Evolutionary conservation across 1,140 invertebrate species (phyloP).

Genomic region (Drosophila albomicans): DNA sequence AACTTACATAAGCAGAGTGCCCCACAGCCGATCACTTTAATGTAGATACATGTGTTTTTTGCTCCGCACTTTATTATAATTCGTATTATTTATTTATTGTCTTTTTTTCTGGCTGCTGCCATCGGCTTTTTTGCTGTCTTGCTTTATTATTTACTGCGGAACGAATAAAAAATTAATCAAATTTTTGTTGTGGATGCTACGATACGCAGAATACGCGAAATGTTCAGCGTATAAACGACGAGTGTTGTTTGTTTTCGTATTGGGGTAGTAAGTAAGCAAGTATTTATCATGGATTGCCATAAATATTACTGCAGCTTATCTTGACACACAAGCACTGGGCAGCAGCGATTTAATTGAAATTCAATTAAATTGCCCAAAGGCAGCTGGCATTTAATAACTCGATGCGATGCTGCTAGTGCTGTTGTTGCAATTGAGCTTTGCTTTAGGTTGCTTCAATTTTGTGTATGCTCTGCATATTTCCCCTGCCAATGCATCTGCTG

Average conservation of each 20-base stretch:
- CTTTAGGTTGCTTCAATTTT: slow-evolving; percentile 7
- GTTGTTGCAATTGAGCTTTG: slow-evolving; percentile 14
- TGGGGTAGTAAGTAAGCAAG: not conserved
- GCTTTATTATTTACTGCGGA: slow-evolving; percentile 33
- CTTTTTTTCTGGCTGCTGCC: not conserved
- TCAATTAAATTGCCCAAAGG: slow-evolving; percentile 14
- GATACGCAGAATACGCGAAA: slow-evolving; percentile 59
- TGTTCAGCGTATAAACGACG: slow-evolving; percentile 48
- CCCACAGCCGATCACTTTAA: slow-evolving; percentile 1
- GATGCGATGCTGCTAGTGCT: not conserved
- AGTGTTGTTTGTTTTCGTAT: not conserved
- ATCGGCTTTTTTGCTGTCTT: slow-evolving; percentile 2
- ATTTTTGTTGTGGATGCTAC: slow-evolving; percentile 54
- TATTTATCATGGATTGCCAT: slow-evolving; percentile 71
- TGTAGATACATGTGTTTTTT: slow-evolving; percentile 10
- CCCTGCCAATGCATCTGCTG: not conserved
- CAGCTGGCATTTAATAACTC: slow-evolving; percentile 17
- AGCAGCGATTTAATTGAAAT: slow-evolving; percentile 21
- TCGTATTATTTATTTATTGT: slow-evolving; percentile 27
- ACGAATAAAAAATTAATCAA: slow-evolving; percentile 67
- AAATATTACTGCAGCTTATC: slow-evolving; percentile 72
- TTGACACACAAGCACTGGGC: slow-evolving; percentile 23
- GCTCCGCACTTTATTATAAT: slow-evolving; percentile 58
- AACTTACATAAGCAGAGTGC: slow-evolving; percentile 64
- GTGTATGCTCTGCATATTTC: not conserved